Evolutionary conservation across 2,888 invertebrate species (phyloP).

Genomic region (Bombyx huttoni): DNA sequence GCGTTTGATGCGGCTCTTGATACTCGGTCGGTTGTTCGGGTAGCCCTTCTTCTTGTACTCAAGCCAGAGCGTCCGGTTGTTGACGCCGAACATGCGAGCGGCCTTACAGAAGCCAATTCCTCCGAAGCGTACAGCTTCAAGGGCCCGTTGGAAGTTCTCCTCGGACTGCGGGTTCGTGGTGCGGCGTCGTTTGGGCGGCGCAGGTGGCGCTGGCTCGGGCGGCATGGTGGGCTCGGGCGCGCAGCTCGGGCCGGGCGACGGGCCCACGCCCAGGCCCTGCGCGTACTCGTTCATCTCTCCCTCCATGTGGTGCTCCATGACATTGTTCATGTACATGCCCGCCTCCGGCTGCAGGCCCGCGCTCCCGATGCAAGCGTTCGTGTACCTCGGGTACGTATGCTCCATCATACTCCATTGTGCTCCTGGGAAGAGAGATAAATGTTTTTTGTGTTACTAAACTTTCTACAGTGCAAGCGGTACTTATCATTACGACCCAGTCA

Average conservation of each 20-base stretch:
- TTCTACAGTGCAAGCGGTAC: slow-evolving; percentile 3
- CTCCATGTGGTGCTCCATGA: slow-evolving; percentile 51
- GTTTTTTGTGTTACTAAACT: slow-evolving; percentile 27
- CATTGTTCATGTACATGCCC: slow-evolving; percentile 71
- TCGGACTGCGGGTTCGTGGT: slow-evolving; percentile 85
- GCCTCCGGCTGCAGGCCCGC: slow-evolving; percentile 70
- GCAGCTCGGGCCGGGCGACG: slow-evolving; percentile 49
- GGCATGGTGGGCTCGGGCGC: slow-evolving; percentile 32
- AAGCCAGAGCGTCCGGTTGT: slow-evolving; percentile 87
- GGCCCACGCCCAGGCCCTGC: slow-evolving; percentile 37
- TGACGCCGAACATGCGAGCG: slow-evolving; percentile 86
- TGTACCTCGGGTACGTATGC: slow-evolving; percentile 83
- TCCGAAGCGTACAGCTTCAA: slow-evolving; percentile 86
- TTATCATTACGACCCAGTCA: slow-evolving; percentile 20
- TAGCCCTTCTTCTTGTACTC: slow-evolving; percentile 89
- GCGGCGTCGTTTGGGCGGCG: slow-evolving; percentile 77
- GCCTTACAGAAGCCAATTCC: slow-evolving; percentile 91
- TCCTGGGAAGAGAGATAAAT: slow-evolving; percentile 80
- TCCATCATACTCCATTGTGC: slow-evolving; percentile 90
- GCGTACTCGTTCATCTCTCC: slow-evolving; percentile 52
- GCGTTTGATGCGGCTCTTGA: slow-evolving; percentile 81
- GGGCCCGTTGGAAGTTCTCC: slow-evolving; percentile 85
- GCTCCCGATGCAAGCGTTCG: slow-evolving; percentile 76
- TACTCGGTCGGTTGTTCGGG: slow-evolving; percentile 83
- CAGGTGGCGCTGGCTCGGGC: slow-evolving; percentile 30